A percentile compares a stretch with the other conserved stretches of the same genome.
These are phyloP conservation scores for Coptotermes formosanus DNA, from an alignment of 1,140 invertebrate genomes.

Conservation along the genomic window DNA sequence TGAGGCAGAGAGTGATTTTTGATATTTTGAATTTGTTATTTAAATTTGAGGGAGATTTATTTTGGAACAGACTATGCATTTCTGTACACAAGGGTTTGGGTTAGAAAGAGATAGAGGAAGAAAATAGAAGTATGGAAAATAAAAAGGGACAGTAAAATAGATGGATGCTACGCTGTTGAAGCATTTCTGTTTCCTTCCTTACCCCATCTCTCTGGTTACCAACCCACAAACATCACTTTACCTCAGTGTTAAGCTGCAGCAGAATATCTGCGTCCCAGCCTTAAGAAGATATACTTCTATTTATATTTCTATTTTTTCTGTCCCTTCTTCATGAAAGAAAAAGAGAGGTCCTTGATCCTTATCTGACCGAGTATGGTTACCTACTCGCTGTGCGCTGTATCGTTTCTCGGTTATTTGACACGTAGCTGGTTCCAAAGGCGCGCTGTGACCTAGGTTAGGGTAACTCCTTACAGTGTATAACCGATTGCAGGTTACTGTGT, in stretches of 20 bases:
- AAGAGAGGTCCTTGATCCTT: neutral
- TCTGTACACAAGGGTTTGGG: neutral
- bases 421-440: no score
- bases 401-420: neutral
- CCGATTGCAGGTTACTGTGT: no score
- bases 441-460: no score
- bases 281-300: neutral
- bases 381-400: neutral
- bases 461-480: no score
- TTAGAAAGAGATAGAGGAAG: neutral
- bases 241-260: neutral
- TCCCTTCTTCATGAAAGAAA: neutral
- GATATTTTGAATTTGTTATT: neutral
- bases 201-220: neutral
- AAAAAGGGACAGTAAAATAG: neutral
- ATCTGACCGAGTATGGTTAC: neutral
- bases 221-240: neutral
- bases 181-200: neutral
- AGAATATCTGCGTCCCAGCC: neutral
- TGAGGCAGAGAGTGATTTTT: neutral
- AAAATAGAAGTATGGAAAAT: neutral
- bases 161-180: constrained; percentile 3
- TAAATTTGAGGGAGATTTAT: neutral
- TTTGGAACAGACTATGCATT: neutral
- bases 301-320: neutral